A percentile compares a stretch with the other conserved stretches of the same genome.
phyloP scores from a whole-genome alignment of 2,797 vertebrate species.

The Girardinus metallicus region DNA sequence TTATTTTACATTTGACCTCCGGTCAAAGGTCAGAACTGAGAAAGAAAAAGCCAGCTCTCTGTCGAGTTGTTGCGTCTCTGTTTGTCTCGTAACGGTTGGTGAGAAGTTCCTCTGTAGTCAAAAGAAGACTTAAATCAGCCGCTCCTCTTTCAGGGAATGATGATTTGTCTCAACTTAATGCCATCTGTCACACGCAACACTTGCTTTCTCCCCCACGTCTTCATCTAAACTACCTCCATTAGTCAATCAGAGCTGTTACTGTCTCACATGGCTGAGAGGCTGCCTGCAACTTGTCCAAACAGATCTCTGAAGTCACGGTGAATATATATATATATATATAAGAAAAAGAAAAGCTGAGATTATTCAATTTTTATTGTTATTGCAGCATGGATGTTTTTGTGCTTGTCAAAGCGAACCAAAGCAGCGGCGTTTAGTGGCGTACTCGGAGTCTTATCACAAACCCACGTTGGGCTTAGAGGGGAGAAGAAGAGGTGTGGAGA shows the following conservation, averaged over 20 bases:
- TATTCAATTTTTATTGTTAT: neutral
- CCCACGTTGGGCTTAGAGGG: constrained; percentile 25
- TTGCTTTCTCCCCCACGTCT: constrained; percentile 22
- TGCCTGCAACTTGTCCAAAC: constrained; percentile 39
- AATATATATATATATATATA: too few species aligned
- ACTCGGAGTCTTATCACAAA: constrained; percentile 44
- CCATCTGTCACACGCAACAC: constrained; percentile 26
- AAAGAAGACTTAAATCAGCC: neutral
- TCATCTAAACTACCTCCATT: constrained; percentile 18
- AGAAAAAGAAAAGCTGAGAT: neutral
- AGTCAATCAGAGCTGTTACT: constrained; percentile 3
- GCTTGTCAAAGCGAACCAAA: constrained; percentile 45
- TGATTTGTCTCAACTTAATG: constrained; percentile 19
- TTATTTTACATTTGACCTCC: neutral
- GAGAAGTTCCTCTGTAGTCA: neutral
- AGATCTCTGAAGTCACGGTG: constrained; percentile 16
- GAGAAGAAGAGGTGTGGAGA: neutral
- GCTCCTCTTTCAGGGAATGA: constrained; percentile 1
- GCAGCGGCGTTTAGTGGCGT: constrained; percentile 31
- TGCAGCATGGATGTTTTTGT: neutral
- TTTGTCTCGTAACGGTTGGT: neutral
- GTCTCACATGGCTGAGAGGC: constrained; percentile 13
- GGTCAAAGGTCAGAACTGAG: neutral
- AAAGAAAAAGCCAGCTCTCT: neutral
- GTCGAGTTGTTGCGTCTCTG: neutral